A percentile compares a stretch with the other conserved stretches of the same genome.
Evolutionary conservation across 1,140 invertebrate species (phyloP).

Genomic region (Trichonephila inaurata): DNA sequence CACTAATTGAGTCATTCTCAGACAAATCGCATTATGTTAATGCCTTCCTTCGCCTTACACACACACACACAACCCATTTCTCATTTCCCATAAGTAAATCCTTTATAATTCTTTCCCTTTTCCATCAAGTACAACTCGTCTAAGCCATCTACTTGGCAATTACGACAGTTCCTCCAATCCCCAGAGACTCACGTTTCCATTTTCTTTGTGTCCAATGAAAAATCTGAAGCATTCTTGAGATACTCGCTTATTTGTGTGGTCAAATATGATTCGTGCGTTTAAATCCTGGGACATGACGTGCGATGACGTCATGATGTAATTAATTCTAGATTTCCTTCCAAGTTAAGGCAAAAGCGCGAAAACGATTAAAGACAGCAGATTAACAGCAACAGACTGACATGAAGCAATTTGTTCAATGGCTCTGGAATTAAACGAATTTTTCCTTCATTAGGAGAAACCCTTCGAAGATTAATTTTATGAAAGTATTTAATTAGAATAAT

Average conservation of each 20-base stretch:
- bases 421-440: conserved; percentile 31
- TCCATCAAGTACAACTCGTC: not conserved
- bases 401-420: conserved; percentile 36
- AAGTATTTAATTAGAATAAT: not conserved
- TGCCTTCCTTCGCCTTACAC: not conserved
- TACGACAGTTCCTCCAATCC: not conserved
- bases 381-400: not conserved
- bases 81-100: not conserved
- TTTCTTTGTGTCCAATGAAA: not conserved
- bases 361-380: conserved; percentile 28
- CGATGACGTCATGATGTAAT: conserved; percentile 9
- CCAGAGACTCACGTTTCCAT: not conserved
- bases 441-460: conserved; percentile 27
- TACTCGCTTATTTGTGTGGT: not conserved
- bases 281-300: not conserved
- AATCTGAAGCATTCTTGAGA: not conserved
- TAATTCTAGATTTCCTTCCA: conserved; percentile 27
- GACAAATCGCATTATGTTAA: not conserved
- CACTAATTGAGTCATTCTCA: not conserved
- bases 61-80: not conserved
- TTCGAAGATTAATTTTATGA: not conserved
- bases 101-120: not conserved
- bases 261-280: not conserved
- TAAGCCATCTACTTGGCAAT: not conserved
- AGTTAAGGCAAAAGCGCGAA: not conserved